Evolutionary conservation across 2,113 vertebrate genomes (phyloP).

Genomic region (Erpornis zantholeuca): DNA sequence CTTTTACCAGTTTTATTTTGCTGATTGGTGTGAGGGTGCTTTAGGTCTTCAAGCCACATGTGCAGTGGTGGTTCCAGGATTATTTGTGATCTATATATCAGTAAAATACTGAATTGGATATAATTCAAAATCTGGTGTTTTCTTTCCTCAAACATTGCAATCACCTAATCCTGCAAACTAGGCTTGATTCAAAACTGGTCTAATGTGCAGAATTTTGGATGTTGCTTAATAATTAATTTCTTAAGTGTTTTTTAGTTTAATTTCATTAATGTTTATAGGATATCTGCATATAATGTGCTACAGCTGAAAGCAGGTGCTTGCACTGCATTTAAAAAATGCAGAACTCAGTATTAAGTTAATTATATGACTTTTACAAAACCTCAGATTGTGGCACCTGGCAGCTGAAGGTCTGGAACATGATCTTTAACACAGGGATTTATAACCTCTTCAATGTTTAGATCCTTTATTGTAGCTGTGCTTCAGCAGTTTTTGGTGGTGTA

Average conservation of each 20-base stretch:
- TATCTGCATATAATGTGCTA: background rate
- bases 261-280: background rate
- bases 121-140: background rate
- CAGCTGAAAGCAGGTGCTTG: background rate
- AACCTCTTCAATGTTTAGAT: background rate
- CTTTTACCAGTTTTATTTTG: background rate
- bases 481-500: background rate
- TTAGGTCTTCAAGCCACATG: background rate
- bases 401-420: background rate
- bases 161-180: background rate
- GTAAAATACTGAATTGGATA: background rate
- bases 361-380: background rate
- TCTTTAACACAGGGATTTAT: background rate
- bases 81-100: background rate
- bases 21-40: background rate
- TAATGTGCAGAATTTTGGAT: background rate
- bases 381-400: background rate
- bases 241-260: background rate
- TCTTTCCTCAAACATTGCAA: background rate
- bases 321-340: background rate
- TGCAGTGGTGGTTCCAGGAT: background rate
- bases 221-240: background rate
- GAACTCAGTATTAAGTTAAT: background rate
- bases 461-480: background rate
- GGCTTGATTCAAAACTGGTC: background rate